Evolutionary conservation across 23 tunicate genomes (phyloP).

Genomic region (Halocynthia aurantium): DNA sequence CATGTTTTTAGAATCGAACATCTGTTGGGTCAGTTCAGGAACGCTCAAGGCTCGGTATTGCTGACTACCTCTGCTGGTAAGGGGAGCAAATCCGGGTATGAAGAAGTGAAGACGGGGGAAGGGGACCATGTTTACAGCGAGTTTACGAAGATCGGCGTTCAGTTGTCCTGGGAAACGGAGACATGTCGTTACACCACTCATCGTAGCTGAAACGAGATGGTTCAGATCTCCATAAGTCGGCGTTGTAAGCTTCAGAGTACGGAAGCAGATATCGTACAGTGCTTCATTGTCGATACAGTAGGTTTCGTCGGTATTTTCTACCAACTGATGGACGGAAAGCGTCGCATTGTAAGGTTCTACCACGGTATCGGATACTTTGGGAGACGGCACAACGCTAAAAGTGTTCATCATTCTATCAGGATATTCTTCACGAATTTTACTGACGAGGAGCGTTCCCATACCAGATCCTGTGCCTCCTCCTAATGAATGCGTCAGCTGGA

Average conservation of each 20-base stretch:
- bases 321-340: slow-evolving; percentile 85
- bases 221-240: slow-evolving; percentile 97
- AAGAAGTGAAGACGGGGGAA: slow-evolving; percentile 95
- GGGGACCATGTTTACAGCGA: slow-evolving; percentile 95
- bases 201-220: slow-evolving; percentile 93
- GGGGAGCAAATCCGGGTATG: slow-evolving; percentile 91
- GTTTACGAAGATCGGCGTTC: slow-evolving; percentile 90
- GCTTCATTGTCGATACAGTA: slow-evolving; percentile 91
- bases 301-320: slow-evolving; percentile 95
- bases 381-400: slow-evolving; percentile 86
- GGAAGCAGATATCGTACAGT: slow-evolving; percentile 82
- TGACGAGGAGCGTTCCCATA: slow-evolving; percentile 91
- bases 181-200: slow-evolving; percentile 89
- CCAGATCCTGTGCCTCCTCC: slow-evolving; percentile 99
- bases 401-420: slow-evolving; percentile 95
- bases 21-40: slow-evolving; percentile 97
- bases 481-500: slow-evolving; percentile 88
- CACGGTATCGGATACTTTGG: slow-evolving; percentile 87
- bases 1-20: slow-evolving; percentile 93
- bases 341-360: slow-evolving; percentile 95
- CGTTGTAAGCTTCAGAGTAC: slow-evolving; percentile 78
- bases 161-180: slow-evolving; percentile 79
- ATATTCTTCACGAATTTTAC: slow-evolving; percentile 86
- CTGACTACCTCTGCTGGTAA: slow-evolving; percentile 82
- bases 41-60: slow-evolving; percentile 96